Evolutionary conservation across 2,113 vertebrate species (phyloP).

Genomic region (Machaerirhynchus nigripectus): DNA sequence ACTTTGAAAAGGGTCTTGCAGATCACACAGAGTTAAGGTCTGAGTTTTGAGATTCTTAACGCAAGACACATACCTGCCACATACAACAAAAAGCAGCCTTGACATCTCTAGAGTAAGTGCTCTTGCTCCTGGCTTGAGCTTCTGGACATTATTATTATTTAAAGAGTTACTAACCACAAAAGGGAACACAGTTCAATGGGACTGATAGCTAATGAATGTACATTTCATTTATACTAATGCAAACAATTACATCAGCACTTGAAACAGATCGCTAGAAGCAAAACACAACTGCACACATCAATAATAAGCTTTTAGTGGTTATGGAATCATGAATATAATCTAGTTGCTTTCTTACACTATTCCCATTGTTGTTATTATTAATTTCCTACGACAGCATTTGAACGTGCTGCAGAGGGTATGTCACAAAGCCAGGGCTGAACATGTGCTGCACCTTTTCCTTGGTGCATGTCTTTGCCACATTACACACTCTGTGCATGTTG

Average conservation of each 20-base stretch:
- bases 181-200: not conserved
- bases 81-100: not conserved
- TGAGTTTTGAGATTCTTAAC: not conserved
- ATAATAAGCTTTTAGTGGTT: not conserved
- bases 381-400: not conserved
- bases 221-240: not conserved
- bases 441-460: not conserved
- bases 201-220: not conserved
- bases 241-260: not conserved
- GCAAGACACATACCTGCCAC: not conserved
- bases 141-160: not conserved
- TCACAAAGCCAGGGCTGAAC: not conserved
- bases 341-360: not conserved
- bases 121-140: not conserved
- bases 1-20: not conserved
- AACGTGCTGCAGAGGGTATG: not conserved
- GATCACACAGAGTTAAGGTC: not conserved
- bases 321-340: not conserved
- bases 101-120: not conserved
- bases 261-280: not conserved
- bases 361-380: not conserved
- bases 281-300: not conserved
- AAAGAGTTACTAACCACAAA: slow-evolving; percentile 2
- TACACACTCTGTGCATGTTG: not conserved
- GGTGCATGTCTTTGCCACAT: not conserved